Evolutionary conservation across 2,888 invertebrate species (phyloP).

Genomic region (Cactoblastis cactorum): DNA sequence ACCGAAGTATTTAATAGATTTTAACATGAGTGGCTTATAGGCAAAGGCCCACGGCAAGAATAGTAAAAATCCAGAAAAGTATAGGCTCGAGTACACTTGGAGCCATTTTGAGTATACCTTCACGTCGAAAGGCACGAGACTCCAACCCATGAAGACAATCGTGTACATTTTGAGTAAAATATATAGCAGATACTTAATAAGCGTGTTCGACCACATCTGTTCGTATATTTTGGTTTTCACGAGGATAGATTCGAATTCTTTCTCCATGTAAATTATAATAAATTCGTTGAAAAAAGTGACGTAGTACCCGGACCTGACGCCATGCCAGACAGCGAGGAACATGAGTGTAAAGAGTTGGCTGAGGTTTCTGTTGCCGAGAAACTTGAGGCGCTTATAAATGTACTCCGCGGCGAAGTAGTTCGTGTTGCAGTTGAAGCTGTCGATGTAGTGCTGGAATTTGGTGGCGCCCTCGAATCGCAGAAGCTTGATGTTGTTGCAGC

Average conservation of each 20-base stretch:
- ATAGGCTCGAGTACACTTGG: constrained; percentile 80
- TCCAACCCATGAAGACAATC: constrained; percentile 91
- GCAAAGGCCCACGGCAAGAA: constrained; percentile 83
- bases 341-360: constrained; percentile 91
- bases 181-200: constrained; percentile 70
- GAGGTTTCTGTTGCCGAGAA: constrained; percentile 88
- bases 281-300: constrained; percentile 95
- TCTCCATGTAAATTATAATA: constrained; percentile 90
- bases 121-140: constrained; percentile 85
- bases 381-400: constrained; percentile 95
- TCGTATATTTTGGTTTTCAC: constrained; percentile 70
- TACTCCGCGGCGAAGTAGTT: constrained; percentile 97
- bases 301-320: constrained; percentile 96
- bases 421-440: constrained; percentile 97
- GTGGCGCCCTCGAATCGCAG: constrained; percentile 88
- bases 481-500: constrained; percentile 93
- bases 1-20: background rate
- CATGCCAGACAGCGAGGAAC: constrained; percentile 98
- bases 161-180: constrained; percentile 85
- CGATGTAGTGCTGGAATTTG: constrained; percentile 92
- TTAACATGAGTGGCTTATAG: constrained; percentile 65
- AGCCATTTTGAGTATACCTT: constrained; percentile 85
- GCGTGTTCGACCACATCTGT: constrained; percentile 54
- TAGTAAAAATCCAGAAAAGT: constrained; percentile 84
- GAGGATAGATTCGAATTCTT: constrained; percentile 82